Conservation (phyloP, 2,888 invertebrate species). For the Drosophila nr. medialis region DNA sequence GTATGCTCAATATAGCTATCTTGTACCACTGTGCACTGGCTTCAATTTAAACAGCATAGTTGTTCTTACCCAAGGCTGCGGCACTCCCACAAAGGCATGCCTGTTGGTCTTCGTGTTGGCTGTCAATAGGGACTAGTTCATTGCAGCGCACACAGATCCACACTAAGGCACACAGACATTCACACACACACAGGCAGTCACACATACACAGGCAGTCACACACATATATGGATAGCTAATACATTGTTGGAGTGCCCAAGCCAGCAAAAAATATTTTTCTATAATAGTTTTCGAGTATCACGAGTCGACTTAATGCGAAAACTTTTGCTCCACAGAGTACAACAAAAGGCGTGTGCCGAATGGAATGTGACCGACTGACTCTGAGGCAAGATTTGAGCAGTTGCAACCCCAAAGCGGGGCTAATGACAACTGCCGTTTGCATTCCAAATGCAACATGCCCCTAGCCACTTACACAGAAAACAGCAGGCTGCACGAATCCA, state of each 20-base stretch:
- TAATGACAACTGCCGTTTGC: constrained; percentile 62
- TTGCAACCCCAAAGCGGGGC: constrained; percentile 13
- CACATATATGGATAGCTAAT: constrained; percentile 44
- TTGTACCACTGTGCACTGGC: constrained; percentile 21
- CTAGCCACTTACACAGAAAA: constrained; percentile 32
- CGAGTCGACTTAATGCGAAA: constrained; percentile 72
- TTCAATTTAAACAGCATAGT: constrained; percentile 12
- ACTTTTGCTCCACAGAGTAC: constrained; percentile 62
- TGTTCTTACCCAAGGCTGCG: constrained; percentile 21
- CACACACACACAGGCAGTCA: not conserved
- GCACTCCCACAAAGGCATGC: constrained; percentile 31
- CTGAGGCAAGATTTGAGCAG: constrained; percentile 36
- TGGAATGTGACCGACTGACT: constrained; percentile 28
- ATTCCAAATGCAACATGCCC: constrained; percentile 38
- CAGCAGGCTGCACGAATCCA: not conserved
- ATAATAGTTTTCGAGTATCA: constrained; percentile 76
- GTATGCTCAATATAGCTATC: rapidly evolving
- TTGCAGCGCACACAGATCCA: constrained; percentile 21
- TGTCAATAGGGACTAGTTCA: constrained; percentile 47
- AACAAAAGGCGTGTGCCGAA: constrained; percentile 25
- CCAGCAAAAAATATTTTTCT: constrained; percentile 70
- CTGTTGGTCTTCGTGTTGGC: constrained; percentile 18
- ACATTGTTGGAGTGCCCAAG: constrained; percentile 58
- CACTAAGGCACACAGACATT: constrained; percentile 6
- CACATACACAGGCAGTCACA: constrained; percentile 11